phyloP scores from a whole-genome alignment of 2,888 invertebrate species.

The Eugnorisma glareosa region DNA sequence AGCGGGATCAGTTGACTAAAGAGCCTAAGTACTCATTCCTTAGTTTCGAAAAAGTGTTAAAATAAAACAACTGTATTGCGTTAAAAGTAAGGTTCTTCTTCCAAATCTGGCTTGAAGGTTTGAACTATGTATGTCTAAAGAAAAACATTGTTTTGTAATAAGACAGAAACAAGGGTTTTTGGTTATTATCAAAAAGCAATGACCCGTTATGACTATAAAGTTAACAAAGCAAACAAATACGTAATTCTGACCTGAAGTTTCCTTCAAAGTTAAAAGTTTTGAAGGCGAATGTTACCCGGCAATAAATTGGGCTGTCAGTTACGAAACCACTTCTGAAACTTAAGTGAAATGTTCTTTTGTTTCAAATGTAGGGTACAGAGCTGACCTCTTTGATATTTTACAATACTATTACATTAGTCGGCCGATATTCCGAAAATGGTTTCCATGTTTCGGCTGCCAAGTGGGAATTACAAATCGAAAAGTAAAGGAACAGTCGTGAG shows the following conservation, averaged over 20 bases:
- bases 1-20: too few relatives aligned
- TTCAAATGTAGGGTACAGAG: constrained; percentile 30
- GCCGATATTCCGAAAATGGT: constrained; percentile 43
- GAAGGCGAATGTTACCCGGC: constrained; percentile 20
- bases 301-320: constrained; percentile 42
- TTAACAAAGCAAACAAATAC: constrained; percentile 36
- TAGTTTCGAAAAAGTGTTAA: neutral
- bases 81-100: neutral
- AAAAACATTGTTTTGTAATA: neutral
- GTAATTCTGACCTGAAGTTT: constrained; percentile 30
- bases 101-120: neutral
- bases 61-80: neutral
- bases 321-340: constrained; percentile 40
- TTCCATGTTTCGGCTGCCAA: constrained; percentile 45
- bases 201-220: neutral
- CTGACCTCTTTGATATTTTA: constrained; percentile 48
- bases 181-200: neutral
- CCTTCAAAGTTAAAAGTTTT: constrained; percentile 32
- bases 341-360: constrained; percentile 45
- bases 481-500: neutral
- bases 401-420: constrained; percentile 43
- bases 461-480: constrained; percentile 9
- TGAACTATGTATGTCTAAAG: neutral
- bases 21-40: too few relatives aligned
- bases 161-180: neutral